Evolutionary conservation across 2,888 invertebrate genomes (phyloP).

Genomic region (Agrochola lota): DNA sequence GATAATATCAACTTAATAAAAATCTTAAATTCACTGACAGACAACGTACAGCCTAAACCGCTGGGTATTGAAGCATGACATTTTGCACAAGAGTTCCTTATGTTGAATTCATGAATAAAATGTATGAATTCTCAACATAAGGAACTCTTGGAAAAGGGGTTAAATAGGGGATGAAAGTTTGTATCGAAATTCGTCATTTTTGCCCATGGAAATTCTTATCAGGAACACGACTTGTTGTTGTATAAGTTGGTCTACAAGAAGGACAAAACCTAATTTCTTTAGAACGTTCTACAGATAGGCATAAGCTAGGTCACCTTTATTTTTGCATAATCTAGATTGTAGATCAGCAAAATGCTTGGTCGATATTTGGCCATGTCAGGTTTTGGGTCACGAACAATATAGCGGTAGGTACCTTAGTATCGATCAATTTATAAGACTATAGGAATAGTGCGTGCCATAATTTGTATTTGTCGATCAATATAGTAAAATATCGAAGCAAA

Average conservation of each 20-base stretch:
- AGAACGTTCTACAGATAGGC: neutral
- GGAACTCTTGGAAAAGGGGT: neutral
- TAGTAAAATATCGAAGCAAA: conserved; percentile 31
- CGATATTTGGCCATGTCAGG: conserved; percentile 32
- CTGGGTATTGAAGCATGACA: neutral
- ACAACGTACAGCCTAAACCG: neutral
- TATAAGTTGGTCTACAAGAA: neutral
- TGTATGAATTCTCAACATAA: no score
- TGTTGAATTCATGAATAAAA: no score
- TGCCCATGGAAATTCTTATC: neutral
- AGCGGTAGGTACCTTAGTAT: neutral
- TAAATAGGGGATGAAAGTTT: neutral
- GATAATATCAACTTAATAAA: neutral
- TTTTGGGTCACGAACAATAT: conserved; percentile 19
- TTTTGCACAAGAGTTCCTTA: no score
- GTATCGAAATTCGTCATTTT: neutral
- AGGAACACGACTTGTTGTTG: neutral
- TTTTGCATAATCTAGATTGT: conserved; percentile 5
- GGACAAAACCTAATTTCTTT: neutral
- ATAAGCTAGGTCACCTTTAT: neutral
- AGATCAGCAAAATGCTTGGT: conserved; percentile 14
- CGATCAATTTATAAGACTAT: conserved; percentile 22
- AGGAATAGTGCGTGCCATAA: conserved; percentile 10
- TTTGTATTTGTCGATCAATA: conserved; percentile 32
- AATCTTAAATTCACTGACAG: neutral